Evolutionary conservation across 2,797 vertebrate species (phyloP).

Genomic region (Limnodromus scolopaceus): DNA sequence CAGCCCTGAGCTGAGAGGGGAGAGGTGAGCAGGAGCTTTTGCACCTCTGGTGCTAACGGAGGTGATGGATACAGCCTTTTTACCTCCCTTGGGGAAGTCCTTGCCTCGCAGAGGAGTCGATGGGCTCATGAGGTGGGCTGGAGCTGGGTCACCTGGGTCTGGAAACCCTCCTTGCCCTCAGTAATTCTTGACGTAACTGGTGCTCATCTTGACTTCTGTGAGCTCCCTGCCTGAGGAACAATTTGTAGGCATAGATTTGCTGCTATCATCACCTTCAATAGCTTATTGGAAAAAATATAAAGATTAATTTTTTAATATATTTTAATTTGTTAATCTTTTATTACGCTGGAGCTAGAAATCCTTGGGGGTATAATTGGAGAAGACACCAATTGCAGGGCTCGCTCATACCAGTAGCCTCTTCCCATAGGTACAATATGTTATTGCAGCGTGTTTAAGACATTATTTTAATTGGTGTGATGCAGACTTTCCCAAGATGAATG

Average conservation of each 20-base stretch:
- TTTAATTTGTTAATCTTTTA: constrained; percentile 9
- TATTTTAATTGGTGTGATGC: constrained; percentile 58
- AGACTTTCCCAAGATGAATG: background rate
- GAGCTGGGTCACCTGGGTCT: background rate
- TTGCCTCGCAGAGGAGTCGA: background rate
- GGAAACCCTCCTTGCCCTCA: background rate
- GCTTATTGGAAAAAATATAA: constrained; percentile 3
- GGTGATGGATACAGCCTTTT: background rate
- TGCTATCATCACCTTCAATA: background rate
- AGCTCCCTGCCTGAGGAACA: background rate
- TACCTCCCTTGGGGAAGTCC: fast-evolving
- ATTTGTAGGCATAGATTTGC: background rate
- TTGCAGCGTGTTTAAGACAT: background rate
- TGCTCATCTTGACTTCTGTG: fast-evolving
- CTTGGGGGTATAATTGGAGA: background rate
- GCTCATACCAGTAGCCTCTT: background rate
- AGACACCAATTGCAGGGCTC: background rate
- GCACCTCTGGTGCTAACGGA: fast-evolving
- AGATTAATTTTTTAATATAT: background rate
- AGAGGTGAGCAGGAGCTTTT: background rate
- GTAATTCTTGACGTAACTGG: background rate
- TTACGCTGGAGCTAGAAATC: background rate
- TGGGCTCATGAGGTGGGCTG: fast-evolving
- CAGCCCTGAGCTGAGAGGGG: background rate
- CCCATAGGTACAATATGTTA: background rate